Evolutionary conservation across 2,888 invertebrate genomes (phyloP).

Genomic region (Cheilosia scutellata): DNA sequence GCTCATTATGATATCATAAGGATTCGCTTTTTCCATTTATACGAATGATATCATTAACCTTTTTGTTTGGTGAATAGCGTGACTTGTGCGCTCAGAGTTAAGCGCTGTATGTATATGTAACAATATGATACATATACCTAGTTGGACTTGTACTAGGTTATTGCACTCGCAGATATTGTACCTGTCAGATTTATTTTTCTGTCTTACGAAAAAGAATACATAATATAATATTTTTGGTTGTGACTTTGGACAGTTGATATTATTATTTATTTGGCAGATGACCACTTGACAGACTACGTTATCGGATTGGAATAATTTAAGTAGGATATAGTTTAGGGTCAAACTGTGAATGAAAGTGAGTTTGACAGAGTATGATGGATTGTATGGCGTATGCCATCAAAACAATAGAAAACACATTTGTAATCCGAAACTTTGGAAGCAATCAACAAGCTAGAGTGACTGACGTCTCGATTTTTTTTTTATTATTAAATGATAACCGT

Average conservation of each 20-base stretch:
- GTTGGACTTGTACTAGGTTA: conserved; percentile 32
- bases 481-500: too few species aligned
- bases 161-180: conserved; percentile 42
- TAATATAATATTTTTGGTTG: conserved; percentile 1
- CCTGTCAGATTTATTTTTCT: conserved; percentile 25
- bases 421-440: too few species aligned
- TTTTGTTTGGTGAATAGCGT: conserved; percentile 54
- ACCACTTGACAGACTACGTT: conserved; percentile 23
- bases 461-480: too few species aligned
- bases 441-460: too few species aligned
- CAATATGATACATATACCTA: background rate
- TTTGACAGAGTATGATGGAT: background rate
- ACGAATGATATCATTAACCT: conserved; percentile 70
- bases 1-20: conserved; percentile 66
- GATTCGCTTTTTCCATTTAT: conserved; percentile 56
- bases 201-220: background rate
- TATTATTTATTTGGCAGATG: background rate
- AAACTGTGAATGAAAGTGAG: background rate
- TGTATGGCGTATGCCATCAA: background rate
- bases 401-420: background rate
- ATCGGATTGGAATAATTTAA: conserved; percentile 38
- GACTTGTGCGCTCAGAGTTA: conserved; percentile 21
- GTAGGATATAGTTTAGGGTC: background rate
- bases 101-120: background rate
- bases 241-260: background rate